phyloP scores from a whole-genome alignment of 64 coral and sea anemone genomes.

The Stichodactyla helianthus region DNA sequence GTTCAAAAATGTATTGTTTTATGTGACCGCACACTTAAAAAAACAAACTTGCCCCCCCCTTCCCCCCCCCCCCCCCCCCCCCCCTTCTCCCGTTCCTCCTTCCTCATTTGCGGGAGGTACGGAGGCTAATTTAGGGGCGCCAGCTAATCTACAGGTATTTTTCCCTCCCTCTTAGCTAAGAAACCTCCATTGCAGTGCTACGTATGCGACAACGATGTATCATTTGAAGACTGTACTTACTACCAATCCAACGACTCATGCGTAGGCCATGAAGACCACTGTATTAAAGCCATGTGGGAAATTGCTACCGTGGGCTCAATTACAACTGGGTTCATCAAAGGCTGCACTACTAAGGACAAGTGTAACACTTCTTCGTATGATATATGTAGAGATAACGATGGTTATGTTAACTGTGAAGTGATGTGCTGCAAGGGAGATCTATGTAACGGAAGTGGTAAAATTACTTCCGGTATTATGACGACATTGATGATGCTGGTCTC shows the following conservation, averaged over 20 bases:
- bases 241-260: slow-evolving; percentile 23
- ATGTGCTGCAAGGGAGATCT: slow-evolving; percentile 10
- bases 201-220: neutral
- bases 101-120: neutral
- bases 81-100: neutral
- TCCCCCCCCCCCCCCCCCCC: no score
- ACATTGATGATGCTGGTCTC: neutral
- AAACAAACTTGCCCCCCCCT: no score
- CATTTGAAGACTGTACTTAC: slow-evolving; percentile 26
- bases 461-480: slow-evolving; percentile 6
- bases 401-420: slow-evolving; percentile 8
- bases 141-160: neutral
- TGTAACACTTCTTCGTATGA: neutral
- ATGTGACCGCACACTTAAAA: no score
- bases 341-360: neutral
- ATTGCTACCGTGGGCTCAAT: neutral
- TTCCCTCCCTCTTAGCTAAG: neutral
- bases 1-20: no score
- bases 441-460: slow-evolving; percentile 12
- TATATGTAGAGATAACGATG: neutral
- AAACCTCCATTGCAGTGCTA: slow-evolving; percentile 12
- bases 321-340: slow-evolving; percentile 16
- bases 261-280: neutral
- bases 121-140: neutral
- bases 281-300: slow-evolving; percentile 30